These are phyloP conservation scores for Pachypsylla venusta DNA, from an alignment of 1,140 invertebrate genomes.

Conservation along the genomic window DNA sequence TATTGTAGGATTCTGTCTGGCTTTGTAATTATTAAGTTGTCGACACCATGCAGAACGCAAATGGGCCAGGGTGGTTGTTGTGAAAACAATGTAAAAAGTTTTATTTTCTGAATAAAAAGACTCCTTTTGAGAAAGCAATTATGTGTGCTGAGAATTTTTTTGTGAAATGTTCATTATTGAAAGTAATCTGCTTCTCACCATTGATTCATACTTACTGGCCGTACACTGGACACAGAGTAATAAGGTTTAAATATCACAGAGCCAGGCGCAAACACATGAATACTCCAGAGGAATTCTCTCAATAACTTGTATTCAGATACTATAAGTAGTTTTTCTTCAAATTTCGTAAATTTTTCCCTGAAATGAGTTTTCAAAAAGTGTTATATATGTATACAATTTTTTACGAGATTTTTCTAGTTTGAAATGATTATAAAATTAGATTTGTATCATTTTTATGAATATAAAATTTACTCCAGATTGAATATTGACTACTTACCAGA, in stretches of 20 bases:
- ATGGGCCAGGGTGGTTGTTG: background rate
- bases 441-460: too few relatives aligned
- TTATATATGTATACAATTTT: too few relatives aligned
- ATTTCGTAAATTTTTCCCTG: background rate
- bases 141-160: background rate
- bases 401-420: too few relatives aligned
- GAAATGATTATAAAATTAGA: too few relatives aligned
- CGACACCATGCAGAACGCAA: too few relatives aligned
- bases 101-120: background rate
- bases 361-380: too few relatives aligned
- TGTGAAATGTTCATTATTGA: background rate
- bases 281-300: background rate
- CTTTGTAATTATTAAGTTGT: background rate
- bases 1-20: too few relatives aligned
- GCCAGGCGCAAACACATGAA: background rate
- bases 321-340: background rate
- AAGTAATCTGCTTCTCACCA: background rate
- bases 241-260: conserved; percentile 6
- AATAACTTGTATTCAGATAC: background rate
- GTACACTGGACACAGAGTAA: background rate
- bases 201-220: background rate
- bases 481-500: too few relatives aligned
- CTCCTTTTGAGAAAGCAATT: background rate
- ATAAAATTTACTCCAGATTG: too few relatives aligned
- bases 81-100: background rate